A percentile compares a stretch with the other conserved stretches of the same genome.
phyloP scores from a whole-genome alignment of 2,113 vertebrate genomes.

The Semnornis frantzii region DNA sequence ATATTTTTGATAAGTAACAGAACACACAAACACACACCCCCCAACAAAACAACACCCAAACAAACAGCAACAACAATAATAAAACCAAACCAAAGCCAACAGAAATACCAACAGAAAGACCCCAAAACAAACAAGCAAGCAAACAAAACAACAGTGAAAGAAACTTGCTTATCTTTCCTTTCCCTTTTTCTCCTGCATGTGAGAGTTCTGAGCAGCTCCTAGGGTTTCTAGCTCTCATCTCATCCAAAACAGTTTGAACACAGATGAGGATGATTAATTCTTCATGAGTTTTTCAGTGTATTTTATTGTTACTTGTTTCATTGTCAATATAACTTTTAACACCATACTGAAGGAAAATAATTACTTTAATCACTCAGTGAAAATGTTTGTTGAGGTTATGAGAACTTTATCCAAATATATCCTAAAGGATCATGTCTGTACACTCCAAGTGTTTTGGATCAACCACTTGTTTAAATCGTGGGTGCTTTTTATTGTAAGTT shows the following conservation, averaged over 20 bases:
- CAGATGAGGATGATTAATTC: not conserved
- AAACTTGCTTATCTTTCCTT: not conserved
- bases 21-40: not conserved
- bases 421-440: not conserved
- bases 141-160: not conserved
- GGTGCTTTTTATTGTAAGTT: not conserved
- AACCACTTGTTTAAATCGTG: not conserved
- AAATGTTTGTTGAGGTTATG: not conserved
- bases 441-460: not conserved
- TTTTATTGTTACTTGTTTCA: not conserved
- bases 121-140: too few relatives aligned
- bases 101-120: too few relatives aligned
- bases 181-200: not conserved
- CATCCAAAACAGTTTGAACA: not conserved
- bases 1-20: not conserved
- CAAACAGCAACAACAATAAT: too few relatives aligned
- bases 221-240: not conserved
- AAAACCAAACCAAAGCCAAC: too few relatives aligned
- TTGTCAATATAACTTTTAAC: not conserved
- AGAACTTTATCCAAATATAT: not conserved
- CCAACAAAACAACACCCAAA: too few relatives aligned
- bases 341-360: not conserved
- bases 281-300: not conserved
- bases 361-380: not conserved
- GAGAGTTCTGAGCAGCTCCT: not conserved